Evolutionary conservation across 2,113 vertebrate genomes (phyloP).

Genomic region (Platichthys flesus): DNA sequence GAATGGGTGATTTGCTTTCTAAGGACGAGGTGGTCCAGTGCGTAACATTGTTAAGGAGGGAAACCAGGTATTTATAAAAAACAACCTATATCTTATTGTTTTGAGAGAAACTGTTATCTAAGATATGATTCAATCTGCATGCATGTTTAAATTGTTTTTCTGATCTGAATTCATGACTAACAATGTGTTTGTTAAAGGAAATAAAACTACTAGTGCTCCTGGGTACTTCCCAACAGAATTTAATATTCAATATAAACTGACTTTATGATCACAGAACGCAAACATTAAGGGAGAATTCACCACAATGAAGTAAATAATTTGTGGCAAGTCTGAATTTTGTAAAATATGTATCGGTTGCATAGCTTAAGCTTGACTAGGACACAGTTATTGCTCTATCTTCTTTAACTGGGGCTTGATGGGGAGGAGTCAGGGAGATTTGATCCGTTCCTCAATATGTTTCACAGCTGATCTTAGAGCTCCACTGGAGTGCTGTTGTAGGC

Average conservation of each 20-base stretch:
- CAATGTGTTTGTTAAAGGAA: not conserved
- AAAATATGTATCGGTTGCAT: not conserved
- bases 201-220: too few relatives aligned
- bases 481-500: conserved; percentile 74
- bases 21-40: conserved; percentile 9
- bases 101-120: not conserved
- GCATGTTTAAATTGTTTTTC: not conserved
- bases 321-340: too few relatives aligned
- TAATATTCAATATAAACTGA: too few relatives aligned
- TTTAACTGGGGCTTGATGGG: conserved; percentile 20
- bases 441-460: conserved; percentile 67
- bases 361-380: not conserved
- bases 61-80: conserved; percentile 30
- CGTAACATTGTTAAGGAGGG: not conserved
- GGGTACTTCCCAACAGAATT: too few relatives aligned
- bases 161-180: not conserved
- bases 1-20: conserved; percentile 41
- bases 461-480: conserved; percentile 72
- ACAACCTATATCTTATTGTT: conserved; percentile 28
- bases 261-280: too few relatives aligned
- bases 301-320: not conserved
- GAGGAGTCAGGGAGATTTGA: conserved; percentile 64
- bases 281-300: not conserved
- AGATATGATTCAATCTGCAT: not conserved
- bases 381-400: not conserved